Percentiles rank a stretch among this genome's conserved stretches.
Conservation (phyloP, 2,888 invertebrate genomes). For the Trissolcus japonicus region DNA sequence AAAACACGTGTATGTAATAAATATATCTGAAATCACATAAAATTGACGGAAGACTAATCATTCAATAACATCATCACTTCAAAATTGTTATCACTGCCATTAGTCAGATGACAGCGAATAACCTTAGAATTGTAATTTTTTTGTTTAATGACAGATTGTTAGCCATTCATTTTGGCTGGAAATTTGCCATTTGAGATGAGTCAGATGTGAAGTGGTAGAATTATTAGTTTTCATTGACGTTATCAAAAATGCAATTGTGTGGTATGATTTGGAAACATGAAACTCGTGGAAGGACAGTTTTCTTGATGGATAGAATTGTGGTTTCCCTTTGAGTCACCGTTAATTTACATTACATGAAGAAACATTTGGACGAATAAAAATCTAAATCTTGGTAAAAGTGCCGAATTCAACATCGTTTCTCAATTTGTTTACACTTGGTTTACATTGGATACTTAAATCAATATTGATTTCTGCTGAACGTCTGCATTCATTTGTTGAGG, state of each 20-base stretch:
- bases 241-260: background rate
- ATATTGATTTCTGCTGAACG: no score
- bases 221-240: constrained; percentile 1
- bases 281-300: background rate
- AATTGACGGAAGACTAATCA: constrained; percentile 1
- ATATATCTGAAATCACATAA: constrained; percentile 35
- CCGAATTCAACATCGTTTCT: background rate
- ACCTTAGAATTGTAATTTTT: background rate
- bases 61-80: background rate
- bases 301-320: constrained; percentile 1
- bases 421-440: background rate
- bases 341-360: constrained; percentile 17
- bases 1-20: constrained; percentile 47
- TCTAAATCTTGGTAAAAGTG: background rate
- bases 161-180: background rate
- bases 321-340: constrained; percentile 28
- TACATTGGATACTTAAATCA: no score
- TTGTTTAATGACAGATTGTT: background rate
- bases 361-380: background rate
- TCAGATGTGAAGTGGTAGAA: no score
- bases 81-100: constrained; percentile 3
- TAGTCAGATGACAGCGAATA: background rate
- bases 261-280: background rate
- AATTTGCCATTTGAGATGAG: background rate
- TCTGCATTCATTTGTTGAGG: no score